Conservation (phyloP, 2,113 vertebrate species). For the Pagrus major region DNA sequence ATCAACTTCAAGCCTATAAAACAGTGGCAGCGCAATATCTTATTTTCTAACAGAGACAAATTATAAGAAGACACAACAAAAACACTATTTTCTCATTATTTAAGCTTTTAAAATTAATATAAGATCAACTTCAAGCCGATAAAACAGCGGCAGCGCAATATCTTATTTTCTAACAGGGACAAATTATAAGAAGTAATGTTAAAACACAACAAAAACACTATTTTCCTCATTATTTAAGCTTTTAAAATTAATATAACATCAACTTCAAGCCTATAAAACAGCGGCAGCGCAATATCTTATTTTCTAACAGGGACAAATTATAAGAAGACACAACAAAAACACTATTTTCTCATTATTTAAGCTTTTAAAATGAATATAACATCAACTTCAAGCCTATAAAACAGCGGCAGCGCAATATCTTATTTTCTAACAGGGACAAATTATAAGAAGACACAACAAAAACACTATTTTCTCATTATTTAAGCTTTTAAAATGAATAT, state of each 20-base stretch:
- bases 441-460: not conserved
- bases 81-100: not conserved
- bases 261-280: not conserved
- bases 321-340: not conserved
- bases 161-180: no score
- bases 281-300: no score
- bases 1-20: not conserved
- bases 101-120: not conserved
- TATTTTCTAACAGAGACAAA: not conserved
- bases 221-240: not conserved
- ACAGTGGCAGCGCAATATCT: no score
- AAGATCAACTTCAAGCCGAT: not conserved
- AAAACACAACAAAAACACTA: not conserved
- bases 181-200: not conserved
- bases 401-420: no score
- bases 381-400: not conserved
- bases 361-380: not conserved
- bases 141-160: no score
- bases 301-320: not conserved
- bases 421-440: not conserved
- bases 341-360: not conserved
- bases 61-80: not conserved
- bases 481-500: not conserved
- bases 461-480: not conserved
- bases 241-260: not conserved